A percentile compares a stretch with the other conserved stretches of the same genome.
These are phyloP conservation scores for Trachemys scripta DNA, from an alignment of 2,113 vertebrate genomes.

Conservation along the genomic window DNA sequence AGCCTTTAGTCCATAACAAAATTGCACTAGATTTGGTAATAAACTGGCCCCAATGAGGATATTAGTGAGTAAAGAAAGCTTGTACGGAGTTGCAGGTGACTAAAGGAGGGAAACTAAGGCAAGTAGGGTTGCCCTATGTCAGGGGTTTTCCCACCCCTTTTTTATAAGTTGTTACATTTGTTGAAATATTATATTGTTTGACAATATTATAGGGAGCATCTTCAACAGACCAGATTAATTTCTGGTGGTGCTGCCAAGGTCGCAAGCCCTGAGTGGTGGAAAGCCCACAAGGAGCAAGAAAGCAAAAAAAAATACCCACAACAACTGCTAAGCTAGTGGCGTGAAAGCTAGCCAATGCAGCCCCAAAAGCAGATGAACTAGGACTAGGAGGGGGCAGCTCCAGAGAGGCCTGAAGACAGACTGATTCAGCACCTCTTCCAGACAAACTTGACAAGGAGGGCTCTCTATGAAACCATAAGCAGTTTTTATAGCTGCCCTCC, in stretches of 20 bases:
- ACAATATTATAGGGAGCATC: fast-evolving
- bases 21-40: background rate
- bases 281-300: background rate
- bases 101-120: background rate
- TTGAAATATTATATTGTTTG: background rate
- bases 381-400: background rate
- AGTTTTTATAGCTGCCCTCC: background rate
- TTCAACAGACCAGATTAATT: background rate
- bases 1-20: background rate
- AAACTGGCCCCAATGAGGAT: background rate
- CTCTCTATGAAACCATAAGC: fast-evolving
- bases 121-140: too few relatives aligned
- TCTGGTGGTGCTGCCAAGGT: fast-evolving
- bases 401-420: background rate
- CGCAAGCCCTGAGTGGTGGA: background rate
- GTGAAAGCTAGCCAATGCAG: background rate
- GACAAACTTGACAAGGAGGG: background rate
- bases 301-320: background rate
- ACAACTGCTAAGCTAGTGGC: background rate
- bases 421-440: background rate
- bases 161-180: background rate
- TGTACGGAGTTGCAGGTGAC: background rate
- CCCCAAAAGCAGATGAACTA: background rate
- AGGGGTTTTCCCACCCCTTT: background rate
- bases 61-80: background rate